Evolutionary conservation across 2,113 vertebrate genomes (phyloP), one percentile per base, ranked within the genome.

Genomic region (Eretmochelys imbricata): DNA sequence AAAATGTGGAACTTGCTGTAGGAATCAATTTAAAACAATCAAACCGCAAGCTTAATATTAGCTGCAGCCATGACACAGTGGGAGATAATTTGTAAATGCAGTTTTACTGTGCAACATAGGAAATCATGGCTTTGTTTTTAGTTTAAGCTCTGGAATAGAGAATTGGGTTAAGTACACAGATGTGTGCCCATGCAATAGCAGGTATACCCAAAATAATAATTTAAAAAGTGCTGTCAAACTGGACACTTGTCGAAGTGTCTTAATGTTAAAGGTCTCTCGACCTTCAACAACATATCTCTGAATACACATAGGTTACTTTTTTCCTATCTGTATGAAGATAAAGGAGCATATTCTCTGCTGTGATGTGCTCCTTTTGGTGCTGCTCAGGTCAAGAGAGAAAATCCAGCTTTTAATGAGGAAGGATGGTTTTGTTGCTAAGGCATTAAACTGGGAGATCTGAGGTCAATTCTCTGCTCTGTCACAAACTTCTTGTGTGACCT

Each of bases 221-320:
- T 42, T 69, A 38, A 55, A 55, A 0, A 1, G 80, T 42, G n/a
- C n/a, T n/a, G 48, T 16, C 20, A 13, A 49, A n/a, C 38, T 14
- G n/a, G 22, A 50, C 27, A 19, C 3, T 4, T 29, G 24, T 55
- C 48, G 11, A 24, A 75, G 35, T 65, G 17, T 0, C 0, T 62
- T 89, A 87, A 9, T 84, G 46, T 11, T 27, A 49, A 46, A 22
- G 46, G 20, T 7, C 13, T 76, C n/a, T 48, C 29, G 46, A 80
- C 38, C 8, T 4, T 10, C 42, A 50, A 5, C 3, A 16, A 38
- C 29, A 38, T 35, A 16, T 46, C 50, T 94, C 75, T 48, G 53
- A 38, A n/a, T 8, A 38, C 75, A 0, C n/a, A 10, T 27, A 20
- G 8, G 3, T 22, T 89, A 10, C 48, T 35, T 82, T 57, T 27